Evolutionary conservation across 2,888 invertebrate genomes (phyloP).

Genomic region (Strigamia crassipes): DNA sequence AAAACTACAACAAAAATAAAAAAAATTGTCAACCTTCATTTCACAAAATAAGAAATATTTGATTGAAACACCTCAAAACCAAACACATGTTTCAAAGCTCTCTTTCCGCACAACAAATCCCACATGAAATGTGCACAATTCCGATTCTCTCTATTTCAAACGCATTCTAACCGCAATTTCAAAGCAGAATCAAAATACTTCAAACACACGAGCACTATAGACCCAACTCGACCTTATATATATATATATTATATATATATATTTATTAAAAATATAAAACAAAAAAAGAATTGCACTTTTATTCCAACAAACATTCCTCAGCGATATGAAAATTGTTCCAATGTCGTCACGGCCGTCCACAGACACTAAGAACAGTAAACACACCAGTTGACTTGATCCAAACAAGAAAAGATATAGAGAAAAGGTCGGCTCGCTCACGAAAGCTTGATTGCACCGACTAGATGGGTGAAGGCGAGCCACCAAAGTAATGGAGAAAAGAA

Average conservation of each 20-base stretch:
- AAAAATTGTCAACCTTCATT: neutral
- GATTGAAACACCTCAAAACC: neutral
- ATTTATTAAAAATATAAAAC: neutral
- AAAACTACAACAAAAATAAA: neutral
- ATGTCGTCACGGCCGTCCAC: neutral
- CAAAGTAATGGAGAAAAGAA: neutral
- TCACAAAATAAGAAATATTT: neutral
- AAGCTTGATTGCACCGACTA: slow-evolving; percentile 5
- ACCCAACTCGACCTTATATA: neutral
- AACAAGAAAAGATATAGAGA: neutral
- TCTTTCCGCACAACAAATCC: slow-evolving; percentile 18
- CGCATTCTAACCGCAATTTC: neutral
- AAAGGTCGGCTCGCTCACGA: neutral
- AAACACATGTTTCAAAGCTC: slow-evolving; percentile 18
- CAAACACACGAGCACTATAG: neutral
- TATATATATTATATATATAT: too few relatives aligned
- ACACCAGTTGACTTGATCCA: slow-evolving; percentile 5
- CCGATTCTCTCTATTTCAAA: neutral
- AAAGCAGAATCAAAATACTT: slow-evolving; percentile 14
- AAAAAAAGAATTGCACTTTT: neutral
- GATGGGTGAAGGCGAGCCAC: slow-evolving; percentile 29
- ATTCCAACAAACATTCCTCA: neutral
- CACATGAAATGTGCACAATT: neutral
- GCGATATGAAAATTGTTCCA: slow-evolving; percentile 14
- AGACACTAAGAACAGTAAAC: slow-evolving; percentile 25